phyloP scores from a whole-genome alignment of 2,797 vertebrate genomes.

The Rhincodon typus region DNA sequence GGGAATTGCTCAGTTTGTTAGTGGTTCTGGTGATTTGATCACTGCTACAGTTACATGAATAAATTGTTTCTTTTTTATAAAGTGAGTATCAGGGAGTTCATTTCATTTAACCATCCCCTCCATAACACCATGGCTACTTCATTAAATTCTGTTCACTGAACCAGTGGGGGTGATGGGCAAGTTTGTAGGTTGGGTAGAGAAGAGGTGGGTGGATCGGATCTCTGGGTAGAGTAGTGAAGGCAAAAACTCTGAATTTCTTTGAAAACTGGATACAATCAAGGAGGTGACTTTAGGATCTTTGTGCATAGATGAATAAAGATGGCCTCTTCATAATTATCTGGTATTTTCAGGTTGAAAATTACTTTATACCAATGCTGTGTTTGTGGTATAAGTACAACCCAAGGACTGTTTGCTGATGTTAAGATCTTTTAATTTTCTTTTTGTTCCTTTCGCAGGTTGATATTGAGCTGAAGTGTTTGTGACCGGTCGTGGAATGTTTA shows the following conservation, averaged over 20 bases:
- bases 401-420: no score
- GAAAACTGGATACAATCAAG: neutral
- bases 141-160: neutral
- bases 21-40: no score
- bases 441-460: neutral
- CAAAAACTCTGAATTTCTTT: neutral
- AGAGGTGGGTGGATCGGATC: neutral
- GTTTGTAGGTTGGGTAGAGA: neutral
- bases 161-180: neutral
- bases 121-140: neutral
- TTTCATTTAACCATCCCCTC: no score
- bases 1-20: no score
- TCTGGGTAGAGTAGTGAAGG: neutral
- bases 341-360: neutral
- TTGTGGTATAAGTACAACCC: neutral
- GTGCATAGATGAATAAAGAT: neutral
- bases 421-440: neutral
- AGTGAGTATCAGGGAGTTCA: no score
- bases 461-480: neutral
- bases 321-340: neutral
- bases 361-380: neutral
- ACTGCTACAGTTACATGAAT: no score
- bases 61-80: no score
- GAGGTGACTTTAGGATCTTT: neutral
- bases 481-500: constrained; percentile 6